Conservation (phyloP, 2,113 vertebrate species). For the Anoplopoma fimbria region DNA sequence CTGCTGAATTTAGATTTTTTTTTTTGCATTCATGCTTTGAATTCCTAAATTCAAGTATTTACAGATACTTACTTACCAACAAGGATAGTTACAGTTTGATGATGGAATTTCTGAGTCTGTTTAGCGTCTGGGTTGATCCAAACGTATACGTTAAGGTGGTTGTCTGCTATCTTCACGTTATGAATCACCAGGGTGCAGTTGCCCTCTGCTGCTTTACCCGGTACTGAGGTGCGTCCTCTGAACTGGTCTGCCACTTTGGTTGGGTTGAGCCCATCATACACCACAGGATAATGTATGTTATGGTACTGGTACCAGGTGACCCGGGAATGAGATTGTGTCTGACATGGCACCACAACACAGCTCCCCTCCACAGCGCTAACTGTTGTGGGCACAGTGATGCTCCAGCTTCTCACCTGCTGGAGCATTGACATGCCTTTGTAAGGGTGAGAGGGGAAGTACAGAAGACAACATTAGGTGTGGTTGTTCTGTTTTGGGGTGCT, state of each 20-base stretch:
- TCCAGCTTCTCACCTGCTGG: conserved; percentile 36
- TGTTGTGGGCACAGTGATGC: conserved; percentile 1
- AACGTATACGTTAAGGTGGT: conserved; percentile 48
- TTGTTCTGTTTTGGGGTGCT: neutral
- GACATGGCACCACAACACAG: conserved; percentile 67
- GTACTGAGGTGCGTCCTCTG: conserved; percentile 58
- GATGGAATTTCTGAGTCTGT: neutral
- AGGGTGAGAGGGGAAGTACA: too few species aligned
- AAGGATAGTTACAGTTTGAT: conserved; percentile 42
- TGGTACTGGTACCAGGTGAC: conserved; percentile 69
- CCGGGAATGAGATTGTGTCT: neutral
- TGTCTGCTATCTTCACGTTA: conserved; percentile 18
- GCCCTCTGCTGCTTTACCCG: conserved; percentile 37
- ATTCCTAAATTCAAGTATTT: neutral
- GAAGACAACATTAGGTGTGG: neutral
- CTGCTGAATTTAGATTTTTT: neutral
- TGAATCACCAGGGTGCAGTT: conserved; percentile 61
- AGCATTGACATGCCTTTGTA: conserved; percentile 6
- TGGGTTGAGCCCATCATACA: conserved; percentile 26
- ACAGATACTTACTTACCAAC: conserved; percentile 50
- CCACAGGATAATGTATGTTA: neutral
- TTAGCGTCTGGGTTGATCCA: conserved; percentile 53
- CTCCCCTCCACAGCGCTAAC: conserved; percentile 60
- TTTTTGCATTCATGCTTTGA: neutral
- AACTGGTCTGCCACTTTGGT: neutral